Base-by-base conservation (phyloP, 2,113 vertebrate species). In the Muntiacus muntjak region DNA sequence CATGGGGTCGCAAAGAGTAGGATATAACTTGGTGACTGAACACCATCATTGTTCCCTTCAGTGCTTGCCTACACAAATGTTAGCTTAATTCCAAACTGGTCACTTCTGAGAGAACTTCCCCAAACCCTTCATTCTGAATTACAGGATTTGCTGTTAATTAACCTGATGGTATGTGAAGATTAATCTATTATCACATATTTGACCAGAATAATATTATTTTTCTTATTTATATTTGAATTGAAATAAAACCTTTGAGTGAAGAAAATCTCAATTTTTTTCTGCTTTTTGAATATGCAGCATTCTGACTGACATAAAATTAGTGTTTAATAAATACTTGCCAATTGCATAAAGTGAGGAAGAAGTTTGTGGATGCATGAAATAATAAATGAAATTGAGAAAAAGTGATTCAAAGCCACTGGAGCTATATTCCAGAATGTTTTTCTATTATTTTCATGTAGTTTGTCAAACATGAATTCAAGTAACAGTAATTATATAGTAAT, bases 301-400 rank as follows among this genome's bases (percentile, higher is more conserved):
- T 89, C 4, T 85, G 7, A 5, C 15, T 90, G 30, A 88, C 23
- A 62, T 7, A 60, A 93, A 67, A 43, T 47, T 78, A 1, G 1
- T 47, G 43, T 64, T 90, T 60, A 95, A 57, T 67, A 58, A 71
- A 64, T 47, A 83, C 1, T 33, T 87, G 2, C 17, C 45, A 58
- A 9, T 7, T 90, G 43, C 94, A 92, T 58, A 67, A 92, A 87
- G 11, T 30, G 15, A 92, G 4, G 10, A 85, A 81, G 17, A n/a
- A 96, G 6, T 36, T 93, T 91, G 47, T 82, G 45, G 82, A 26
- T 74, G 13, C 52, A 25, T 36, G 5, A 96, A 92, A 92, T 89
- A 84, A 89, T 47, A 36, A 67, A 74, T 7, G n/a, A 90, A 92
- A 4, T 9, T 86, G n/a, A 92, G 23, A 74, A 67, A 90, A 94